phyloP scores from a whole-genome alignment of 2,888 invertebrate genomes.

The Itoplectis maculator region DNA sequence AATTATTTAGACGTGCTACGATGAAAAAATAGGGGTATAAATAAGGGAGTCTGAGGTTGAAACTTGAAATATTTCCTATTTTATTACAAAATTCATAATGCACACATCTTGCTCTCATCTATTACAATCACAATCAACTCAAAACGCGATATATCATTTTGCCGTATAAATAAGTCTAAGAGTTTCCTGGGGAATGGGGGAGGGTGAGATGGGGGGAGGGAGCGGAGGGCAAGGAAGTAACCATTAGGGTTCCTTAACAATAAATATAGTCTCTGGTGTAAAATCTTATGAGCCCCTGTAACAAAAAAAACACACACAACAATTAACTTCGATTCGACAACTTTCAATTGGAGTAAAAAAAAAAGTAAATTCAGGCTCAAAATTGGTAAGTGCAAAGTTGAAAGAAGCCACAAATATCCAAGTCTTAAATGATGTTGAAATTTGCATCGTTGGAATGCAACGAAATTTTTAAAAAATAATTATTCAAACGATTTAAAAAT shows the following conservation, averaged over 20 bases:
- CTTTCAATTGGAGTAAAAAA: too few species aligned
- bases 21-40: slow-evolving; percentile 11
- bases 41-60: slow-evolving; percentile 21
- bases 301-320: slow-evolving; percentile 63
- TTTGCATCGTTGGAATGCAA: too few species aligned
- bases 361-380: too few species aligned
- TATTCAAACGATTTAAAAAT: too few species aligned
- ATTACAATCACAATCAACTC: slow-evolving; percentile 73
- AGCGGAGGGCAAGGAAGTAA: slow-evolving; percentile 70
- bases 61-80: slow-evolving; percentile 67
- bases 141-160: slow-evolving; percentile 74
- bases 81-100: slow-evolving; percentile 75
- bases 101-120: slow-evolving; percentile 71
- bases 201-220: slow-evolving; percentile 46
- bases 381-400: too few species aligned
- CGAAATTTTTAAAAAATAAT: too few species aligned
- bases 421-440: too few species aligned
- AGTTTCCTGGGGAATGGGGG: slow-evolving; percentile 32
- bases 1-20: too few species aligned
- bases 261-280: slow-evolving; percentile 69
- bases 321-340: background rate
- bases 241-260: slow-evolving; percentile 72
- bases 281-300: slow-evolving; percentile 80
- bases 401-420: too few species aligned
- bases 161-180: slow-evolving; percentile 77